Evolutionary conservation across 2,113 vertebrate species (phyloP).

Genomic region (Lanius ludovicianus): DNA sequence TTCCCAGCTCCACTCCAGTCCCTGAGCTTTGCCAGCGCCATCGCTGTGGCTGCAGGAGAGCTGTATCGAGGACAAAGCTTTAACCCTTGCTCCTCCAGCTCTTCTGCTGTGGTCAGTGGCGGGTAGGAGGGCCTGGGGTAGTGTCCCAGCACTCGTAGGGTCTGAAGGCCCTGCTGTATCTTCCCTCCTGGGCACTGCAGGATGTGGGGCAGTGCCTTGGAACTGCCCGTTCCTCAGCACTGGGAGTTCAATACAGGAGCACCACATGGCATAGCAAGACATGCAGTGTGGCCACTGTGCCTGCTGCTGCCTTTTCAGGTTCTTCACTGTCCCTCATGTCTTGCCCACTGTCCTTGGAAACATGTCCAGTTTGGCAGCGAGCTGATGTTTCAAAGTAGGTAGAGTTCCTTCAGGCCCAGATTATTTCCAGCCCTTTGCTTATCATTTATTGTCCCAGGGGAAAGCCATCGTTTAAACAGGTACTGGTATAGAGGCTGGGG

Average conservation of each 20-base stretch:
- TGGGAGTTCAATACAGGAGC: not conserved
- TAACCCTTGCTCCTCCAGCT: not conserved
- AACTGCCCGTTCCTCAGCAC: not conserved
- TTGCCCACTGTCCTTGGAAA: not conserved
- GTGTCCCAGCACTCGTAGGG: rapidly evolving
- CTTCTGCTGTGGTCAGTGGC: not conserved
- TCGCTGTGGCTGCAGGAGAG: not conserved
- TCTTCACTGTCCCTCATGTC: not conserved
- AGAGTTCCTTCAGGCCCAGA: not conserved
- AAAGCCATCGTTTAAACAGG: not conserved
- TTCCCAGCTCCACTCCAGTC: not conserved
- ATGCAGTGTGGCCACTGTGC: not conserved
- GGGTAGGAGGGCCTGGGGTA: not conserved
- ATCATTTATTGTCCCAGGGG: not conserved
- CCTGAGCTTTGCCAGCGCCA: rapidly evolving
- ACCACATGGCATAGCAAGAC: not conserved
- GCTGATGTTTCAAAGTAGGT: rapidly evolving
- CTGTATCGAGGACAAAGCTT: not conserved
- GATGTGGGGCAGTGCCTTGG: not conserved
- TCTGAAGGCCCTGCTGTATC: not conserved
- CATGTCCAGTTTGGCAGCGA: rapidly evolving
- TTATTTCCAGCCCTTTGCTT: not conserved
- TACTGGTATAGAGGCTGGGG: not conserved
- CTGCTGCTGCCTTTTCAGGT: not conserved
- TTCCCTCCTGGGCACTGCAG: not conserved